Evolutionary conservation across 2,797 vertebrate genomes (phyloP).

Genomic region (Streptopelia turtur): DNA sequence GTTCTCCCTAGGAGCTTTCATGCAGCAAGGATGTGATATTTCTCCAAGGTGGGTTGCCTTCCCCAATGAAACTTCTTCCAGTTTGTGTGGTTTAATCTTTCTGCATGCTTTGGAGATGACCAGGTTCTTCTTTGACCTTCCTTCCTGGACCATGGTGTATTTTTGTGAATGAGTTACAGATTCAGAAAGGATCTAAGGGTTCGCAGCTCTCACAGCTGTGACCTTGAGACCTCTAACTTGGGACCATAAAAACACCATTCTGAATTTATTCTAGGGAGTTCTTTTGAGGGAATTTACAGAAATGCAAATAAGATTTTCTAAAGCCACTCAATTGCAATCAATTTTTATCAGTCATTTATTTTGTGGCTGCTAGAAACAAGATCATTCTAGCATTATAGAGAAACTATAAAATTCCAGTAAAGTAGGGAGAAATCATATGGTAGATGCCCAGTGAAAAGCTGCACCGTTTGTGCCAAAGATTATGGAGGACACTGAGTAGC

Average conservation of each 20-base stretch:
- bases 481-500: background rate
- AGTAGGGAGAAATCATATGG: background rate
- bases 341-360: background rate
- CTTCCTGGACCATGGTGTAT: background rate
- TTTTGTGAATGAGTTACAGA: background rate
- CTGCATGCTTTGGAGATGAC: background rate
- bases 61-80: background rate
- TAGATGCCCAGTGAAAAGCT: background rate
- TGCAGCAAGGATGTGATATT: slow-evolving; percentile 99
- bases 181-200: background rate
- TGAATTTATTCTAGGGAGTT: background rate
- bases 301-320: background rate
- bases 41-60: slow-evolving; percentile 90
- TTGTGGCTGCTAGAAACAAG: background rate
- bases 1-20: slow-evolving; percentile 98
- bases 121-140: background rate
- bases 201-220: background rate
- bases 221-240: background rate
- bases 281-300: background rate
- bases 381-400: background rate
- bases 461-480: background rate
- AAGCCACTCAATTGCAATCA: background rate
- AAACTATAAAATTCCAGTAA: background rate
- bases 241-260: background rate
- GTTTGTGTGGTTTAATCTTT: background rate